Evolutionary conservation across 2,797 vertebrate genomes (phyloP).

Genomic region (Malacoraja senta): DNA sequence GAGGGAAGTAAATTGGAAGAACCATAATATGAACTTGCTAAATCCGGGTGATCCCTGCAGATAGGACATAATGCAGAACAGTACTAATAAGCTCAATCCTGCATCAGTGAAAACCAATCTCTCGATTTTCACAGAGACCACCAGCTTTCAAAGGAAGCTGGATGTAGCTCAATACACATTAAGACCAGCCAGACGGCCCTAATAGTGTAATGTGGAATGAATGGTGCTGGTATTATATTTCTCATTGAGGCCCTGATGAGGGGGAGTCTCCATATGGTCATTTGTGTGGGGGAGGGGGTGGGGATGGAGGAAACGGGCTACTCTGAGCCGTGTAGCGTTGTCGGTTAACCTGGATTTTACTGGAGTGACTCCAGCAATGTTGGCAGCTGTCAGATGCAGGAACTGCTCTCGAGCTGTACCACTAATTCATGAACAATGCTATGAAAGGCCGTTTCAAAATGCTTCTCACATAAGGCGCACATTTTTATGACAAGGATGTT

Average conservation of each 20-base stretch:
- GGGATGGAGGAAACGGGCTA: neutral
- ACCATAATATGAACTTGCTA: neutral
- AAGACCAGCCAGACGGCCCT: neutral
- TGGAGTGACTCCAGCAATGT: neutral
- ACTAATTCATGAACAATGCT: constrained; percentile 13
- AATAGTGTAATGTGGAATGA: neutral
- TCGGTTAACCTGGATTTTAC: neutral
- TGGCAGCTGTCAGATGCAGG: constrained; percentile 22
- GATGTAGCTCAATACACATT: neutral
- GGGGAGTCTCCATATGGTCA: neutral
- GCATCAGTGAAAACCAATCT: neutral
- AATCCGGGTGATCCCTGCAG: neutral
- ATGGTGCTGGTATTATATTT: neutral
- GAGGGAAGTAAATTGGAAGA: neutral
- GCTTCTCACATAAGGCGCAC: neutral
- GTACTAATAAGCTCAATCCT: neutral
- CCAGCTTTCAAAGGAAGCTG: neutral
- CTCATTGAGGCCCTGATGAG: neutral
- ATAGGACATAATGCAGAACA: neutral
- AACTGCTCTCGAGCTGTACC: neutral
- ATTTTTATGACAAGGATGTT: neutral
- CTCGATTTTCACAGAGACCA: neutral
- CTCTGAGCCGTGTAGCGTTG: neutral
- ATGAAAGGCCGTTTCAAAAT: constrained; percentile 24
- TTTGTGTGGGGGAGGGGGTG: neutral